Base-by-base conservation (phyloP, 2,797 vertebrate species). In the Zenarchopterus dispar region DNA sequence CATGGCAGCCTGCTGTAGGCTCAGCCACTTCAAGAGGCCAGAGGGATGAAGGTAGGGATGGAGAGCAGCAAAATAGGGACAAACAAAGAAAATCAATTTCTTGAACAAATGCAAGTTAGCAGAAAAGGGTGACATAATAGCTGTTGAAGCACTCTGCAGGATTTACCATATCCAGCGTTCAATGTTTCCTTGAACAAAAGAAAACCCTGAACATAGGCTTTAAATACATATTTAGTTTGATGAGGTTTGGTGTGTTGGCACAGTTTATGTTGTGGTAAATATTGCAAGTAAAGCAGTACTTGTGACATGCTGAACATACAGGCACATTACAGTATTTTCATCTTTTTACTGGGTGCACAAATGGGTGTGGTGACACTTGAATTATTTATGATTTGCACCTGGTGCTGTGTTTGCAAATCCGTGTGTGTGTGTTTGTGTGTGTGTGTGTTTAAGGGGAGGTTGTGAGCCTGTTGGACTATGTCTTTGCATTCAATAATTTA, bases 371-470 rank as follows among this genome's bases (percentile, higher is more conserved):
- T 64, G 50, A 69, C 68, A 76, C 55, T 56, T 86, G 24, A 79
- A 82, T 75, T 79, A 87, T 89, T 80, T 78, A 83, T 73, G 67
- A 81, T 84, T 80, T 81, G 73, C 84, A 90, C 84, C 84, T 88
- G 81, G 64, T 79, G 82, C 82, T 80, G 73, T 23, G 54, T 67
- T 75, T 59, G 85, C 81, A 87, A 33, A 69, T 75, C 70, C 62
- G 46, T 17, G 33, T 46, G 16, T 42, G 10, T 2, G 28, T 39
- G 49, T 45, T 22, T 49, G 18, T 8, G 28, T 49, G 16, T 42
- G 36, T 39, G 36, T 39, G 13, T 39, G 36, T 39, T 39, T 28
- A 3, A 28, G 7, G 36, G 36, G 13, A 5, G 36, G 36, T 15
- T 13, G 36, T 39, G 13, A 15, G 36, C 2, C 36, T 39, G 36